Percentiles rank a stretch among this genome's conserved stretches.
Conservation (phyloP, 2,113 vertebrate genomes). For the Pterophyllum scalare region DNA sequence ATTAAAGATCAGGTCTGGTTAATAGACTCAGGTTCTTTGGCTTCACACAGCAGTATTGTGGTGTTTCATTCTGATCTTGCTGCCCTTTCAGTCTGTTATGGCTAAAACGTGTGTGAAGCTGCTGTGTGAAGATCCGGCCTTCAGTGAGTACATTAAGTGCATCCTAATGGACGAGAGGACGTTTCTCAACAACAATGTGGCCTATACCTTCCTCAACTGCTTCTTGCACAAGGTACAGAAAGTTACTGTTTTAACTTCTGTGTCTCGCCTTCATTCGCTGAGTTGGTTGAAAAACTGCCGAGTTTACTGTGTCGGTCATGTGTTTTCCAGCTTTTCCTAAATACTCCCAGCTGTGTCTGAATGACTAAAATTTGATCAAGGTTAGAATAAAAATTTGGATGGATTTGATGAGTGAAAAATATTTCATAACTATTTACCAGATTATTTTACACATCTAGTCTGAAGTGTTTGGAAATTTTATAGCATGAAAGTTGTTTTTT, state of each 20-base stretch:
- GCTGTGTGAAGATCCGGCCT: constrained; percentile 96
- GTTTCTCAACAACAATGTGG: constrained; percentile 94
- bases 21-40: neutral
- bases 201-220: constrained; percentile 95
- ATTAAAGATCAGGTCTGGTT: neutral
- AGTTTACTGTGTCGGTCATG: no score
- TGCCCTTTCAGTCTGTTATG: constrained; percentile 84
- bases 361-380: neutral
- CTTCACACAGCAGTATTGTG: rapidly evolving
- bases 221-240: constrained; percentile 92
- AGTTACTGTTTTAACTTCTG: neutral
- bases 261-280: no score
- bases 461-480: no score
- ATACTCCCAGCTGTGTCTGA: neutral
- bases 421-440: no score
- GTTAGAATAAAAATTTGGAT: no score
- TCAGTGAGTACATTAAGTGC: constrained; percentile 98
- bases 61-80: neutral
- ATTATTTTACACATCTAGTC: no score
- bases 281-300: no score
- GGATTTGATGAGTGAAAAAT: no score
- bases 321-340: neutral
- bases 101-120: constrained; percentile 97
- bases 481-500: no score
- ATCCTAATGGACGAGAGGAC: constrained; percentile 97